Conservation (phyloP, 2,888 invertebrate genomes). For the Caenorhabditis sp. region DNA sequence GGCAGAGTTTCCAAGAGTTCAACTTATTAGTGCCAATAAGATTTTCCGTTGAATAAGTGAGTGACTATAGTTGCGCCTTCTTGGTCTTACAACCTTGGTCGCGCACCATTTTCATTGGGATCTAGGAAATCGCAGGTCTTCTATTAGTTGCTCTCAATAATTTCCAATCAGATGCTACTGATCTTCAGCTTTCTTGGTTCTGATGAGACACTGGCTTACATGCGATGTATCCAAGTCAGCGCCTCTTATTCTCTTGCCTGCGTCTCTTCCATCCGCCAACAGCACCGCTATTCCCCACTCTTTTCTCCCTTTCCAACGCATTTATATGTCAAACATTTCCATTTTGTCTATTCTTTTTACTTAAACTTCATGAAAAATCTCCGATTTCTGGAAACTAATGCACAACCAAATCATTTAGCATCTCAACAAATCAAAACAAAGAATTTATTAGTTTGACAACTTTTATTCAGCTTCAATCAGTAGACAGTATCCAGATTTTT, state of each 20-base stretch:
- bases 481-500: neutral
- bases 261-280: conserved; percentile 47
- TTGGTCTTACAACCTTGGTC: too few species aligned
- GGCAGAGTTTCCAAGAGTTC: too few species aligned
- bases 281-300: conserved; percentile 50
- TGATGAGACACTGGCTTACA: conserved; percentile 47
- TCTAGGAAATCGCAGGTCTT: too few species aligned
- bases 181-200: conserved; percentile 38
- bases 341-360: conserved; percentile 3
- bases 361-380: conserved; percentile 12
- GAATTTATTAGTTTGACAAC: neutral
- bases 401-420: neutral
- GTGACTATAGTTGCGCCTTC: too few species aligned
- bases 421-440: neutral
- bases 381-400: neutral
- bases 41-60: too few species aligned
- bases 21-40: too few species aligned
- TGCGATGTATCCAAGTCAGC: conserved; percentile 65
- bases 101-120: too few species aligned
- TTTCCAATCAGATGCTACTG: neutral
- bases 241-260: conserved; percentile 60
- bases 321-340: conserved; percentile 37
- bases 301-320: conserved; percentile 49
- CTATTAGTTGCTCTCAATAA: neutral
- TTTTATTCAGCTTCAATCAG: conserved; percentile 9